Percentiles rank a stretch among this genome's conserved stretches.
These are phyloP conservation scores for Xylocampa areola DNA, from an alignment of 2,888 invertebrate genomes.

Conservation along the genomic window DNA sequence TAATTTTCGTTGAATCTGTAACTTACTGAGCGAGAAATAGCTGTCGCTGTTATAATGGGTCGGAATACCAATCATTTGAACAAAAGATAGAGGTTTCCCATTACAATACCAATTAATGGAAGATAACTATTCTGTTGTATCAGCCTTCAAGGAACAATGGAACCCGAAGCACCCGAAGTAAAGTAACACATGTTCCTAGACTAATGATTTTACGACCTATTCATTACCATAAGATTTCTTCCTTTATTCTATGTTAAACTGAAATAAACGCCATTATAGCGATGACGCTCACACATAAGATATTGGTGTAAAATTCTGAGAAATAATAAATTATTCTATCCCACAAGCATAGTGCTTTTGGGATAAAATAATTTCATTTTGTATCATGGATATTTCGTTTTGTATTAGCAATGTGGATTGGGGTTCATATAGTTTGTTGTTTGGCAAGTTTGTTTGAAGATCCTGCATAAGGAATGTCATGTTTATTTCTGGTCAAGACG, in stretches of 20 bases:
- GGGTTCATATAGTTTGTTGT: not conserved
- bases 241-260: constrained; percentile 16
- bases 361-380: no score
- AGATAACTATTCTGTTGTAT: constrained; percentile 26
- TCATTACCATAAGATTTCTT: constrained; percentile 12
- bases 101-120: constrained; percentile 44
- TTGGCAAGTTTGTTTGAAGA: not conserved
- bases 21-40: constrained; percentile 25
- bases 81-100: constrained; percentile 39
- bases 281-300: not conserved
- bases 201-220: constrained; percentile 10
- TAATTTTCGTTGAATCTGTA: constrained; percentile 14
- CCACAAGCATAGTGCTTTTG: not conserved
- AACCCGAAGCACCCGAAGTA: not conserved
- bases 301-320: not conserved
- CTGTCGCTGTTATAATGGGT: constrained; percentile 26
- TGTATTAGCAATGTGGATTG: not conserved
- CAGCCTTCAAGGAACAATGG: constrained; percentile 20
- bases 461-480: not conserved
- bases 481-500: not conserved
- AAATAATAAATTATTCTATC: not conserved
- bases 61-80: constrained; percentile 39
- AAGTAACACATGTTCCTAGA: constrained; percentile 15
- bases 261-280: constrained; percentile 14
- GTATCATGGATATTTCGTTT: not conserved